Percentiles rank a stretch among this genome's conserved stretches.
Evolutionary conservation across 1,140 invertebrate species (phyloP).

Genomic region (Carposina sasakii): DNA sequence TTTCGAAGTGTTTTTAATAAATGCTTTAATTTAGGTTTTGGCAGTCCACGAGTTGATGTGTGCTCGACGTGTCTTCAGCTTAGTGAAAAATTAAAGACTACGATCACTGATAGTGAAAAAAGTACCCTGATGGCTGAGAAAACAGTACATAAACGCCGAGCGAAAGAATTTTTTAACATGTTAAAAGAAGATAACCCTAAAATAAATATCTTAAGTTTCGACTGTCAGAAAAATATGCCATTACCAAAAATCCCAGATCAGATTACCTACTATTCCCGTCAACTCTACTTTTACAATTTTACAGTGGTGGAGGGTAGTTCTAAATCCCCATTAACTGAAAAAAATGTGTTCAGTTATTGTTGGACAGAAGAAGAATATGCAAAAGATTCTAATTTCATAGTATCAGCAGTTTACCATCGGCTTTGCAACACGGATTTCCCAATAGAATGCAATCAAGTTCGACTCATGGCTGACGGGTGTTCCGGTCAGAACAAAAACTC

Average conservation of each 20-base stretch:
- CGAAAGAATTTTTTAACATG: constrained; percentile 38
- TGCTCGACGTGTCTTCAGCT: constrained; percentile 6
- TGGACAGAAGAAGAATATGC: constrained; percentile 37
- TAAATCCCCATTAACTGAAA: constrained; percentile 23
- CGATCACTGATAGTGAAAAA: background rate
- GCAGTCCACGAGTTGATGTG: background rate
- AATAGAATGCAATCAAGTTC: constrained; percentile 19
- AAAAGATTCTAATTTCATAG: constrained; percentile 43
- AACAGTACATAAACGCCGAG: constrained; percentile 30
- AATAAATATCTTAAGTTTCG: constrained; percentile 35
- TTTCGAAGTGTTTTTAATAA: background rate
- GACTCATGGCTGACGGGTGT: constrained; percentile 30
- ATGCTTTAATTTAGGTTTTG: constrained; percentile 1
- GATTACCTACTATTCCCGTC: constrained; percentile 39
- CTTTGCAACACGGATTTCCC: constrained; percentile 23
- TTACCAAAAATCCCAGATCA: constrained; percentile 45
- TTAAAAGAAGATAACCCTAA: constrained; percentile 29
- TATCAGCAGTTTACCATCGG: constrained; percentile 31
- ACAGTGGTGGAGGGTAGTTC: constrained; percentile 38
- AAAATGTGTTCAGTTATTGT: constrained; percentile 32
- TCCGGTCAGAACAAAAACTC: constrained; percentile 35
- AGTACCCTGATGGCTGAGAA: constrained; percentile 17
- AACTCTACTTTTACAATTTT: constrained; percentile 51
- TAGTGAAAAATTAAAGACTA: background rate
- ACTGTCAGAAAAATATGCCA: constrained; percentile 52